Conservation (phyloP, 2,113 vertebrate species). For the Polypterus senegalus region DNA sequence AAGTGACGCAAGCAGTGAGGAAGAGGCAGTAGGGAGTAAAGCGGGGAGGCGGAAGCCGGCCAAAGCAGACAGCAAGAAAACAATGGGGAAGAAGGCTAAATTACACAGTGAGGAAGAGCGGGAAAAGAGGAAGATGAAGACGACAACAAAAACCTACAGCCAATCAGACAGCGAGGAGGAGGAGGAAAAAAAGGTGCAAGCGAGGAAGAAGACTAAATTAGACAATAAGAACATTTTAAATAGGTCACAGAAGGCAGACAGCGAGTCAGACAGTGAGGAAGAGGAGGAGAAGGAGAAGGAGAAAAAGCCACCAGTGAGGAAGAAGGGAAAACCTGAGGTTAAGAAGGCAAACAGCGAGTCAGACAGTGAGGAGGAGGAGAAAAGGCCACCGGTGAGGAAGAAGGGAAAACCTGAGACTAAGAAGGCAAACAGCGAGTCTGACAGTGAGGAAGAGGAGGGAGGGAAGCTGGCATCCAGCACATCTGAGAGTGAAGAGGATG, state of each 20-base stretch:
- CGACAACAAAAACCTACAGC: not conserved
- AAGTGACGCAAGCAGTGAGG: constrained; percentile 1
- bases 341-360: constrained; percentile 13
- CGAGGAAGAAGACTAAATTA: not conserved
- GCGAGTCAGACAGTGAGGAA: not conserved
- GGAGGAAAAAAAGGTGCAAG: not conserved
- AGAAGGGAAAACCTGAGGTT: constrained; percentile 12
- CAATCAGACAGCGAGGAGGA: not conserved
- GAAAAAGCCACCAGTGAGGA: constrained; percentile 3
- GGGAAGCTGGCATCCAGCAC: not conserved
- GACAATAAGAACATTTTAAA: too few species aligned
- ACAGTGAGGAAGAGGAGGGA: constrained; percentile 5
- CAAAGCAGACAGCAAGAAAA: not conserved
- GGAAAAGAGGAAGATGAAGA: constrained; percentile 2
- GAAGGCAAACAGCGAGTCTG: constrained; percentile 29
- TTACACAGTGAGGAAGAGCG: constrained; percentile 4
- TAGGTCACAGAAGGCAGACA: too few species aligned
- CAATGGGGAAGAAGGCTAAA: not conserved
- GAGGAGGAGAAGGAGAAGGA: not conserved
- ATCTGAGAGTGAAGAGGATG: not conserved
- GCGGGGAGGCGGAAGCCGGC: not conserved
- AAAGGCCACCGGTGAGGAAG: not conserved
- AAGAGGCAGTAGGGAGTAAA: not conserved
- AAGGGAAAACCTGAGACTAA: constrained; percentile 25
- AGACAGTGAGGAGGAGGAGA: constrained; percentile 1